Conservation (phyloP, 2,797 vertebrate species). For the Melanotaenia nigrans region DNA sequence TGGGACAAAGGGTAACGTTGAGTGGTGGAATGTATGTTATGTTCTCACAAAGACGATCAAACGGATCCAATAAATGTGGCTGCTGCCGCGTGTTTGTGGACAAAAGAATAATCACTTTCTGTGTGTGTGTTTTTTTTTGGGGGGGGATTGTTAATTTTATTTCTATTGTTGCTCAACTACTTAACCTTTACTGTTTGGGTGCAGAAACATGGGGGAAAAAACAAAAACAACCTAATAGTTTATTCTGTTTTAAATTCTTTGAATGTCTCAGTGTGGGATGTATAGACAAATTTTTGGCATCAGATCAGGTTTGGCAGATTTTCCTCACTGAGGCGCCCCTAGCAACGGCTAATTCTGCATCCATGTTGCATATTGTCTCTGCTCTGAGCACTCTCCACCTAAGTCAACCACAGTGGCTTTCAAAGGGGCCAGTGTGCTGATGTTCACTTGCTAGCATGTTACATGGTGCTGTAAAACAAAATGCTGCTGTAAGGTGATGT, state of each 20-base stretch:
- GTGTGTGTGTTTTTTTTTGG: background rate
- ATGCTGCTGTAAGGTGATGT: no score
- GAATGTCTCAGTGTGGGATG: background rate
- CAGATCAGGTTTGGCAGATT: background rate
- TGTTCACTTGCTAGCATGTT: no score
- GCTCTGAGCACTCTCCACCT: no score
- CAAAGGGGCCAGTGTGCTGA: no score
- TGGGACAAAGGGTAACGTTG: constrained; percentile 23
- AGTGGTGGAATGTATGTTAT: constrained; percentile 36
- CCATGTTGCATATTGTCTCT: no score
- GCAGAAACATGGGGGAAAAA: background rate
- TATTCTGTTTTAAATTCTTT: background rate
- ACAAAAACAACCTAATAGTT: background rate
- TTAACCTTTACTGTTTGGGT: constrained; percentile 14
- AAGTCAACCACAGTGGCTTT: no score
- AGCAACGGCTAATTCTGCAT: no score
- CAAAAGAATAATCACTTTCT: constrained; percentile 2
- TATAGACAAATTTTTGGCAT: background rate
- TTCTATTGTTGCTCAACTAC: background rate
- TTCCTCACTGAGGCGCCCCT: no score
- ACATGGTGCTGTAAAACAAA: no score
- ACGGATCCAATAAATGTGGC: constrained; percentile 48
- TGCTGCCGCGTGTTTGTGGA: constrained; percentile 51
- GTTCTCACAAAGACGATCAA: constrained; percentile 29
- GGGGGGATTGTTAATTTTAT: background rate